phyloP scores from a whole-genome alignment of 2,888 invertebrate genomes.

The Diadegma fenestrale region DNA sequence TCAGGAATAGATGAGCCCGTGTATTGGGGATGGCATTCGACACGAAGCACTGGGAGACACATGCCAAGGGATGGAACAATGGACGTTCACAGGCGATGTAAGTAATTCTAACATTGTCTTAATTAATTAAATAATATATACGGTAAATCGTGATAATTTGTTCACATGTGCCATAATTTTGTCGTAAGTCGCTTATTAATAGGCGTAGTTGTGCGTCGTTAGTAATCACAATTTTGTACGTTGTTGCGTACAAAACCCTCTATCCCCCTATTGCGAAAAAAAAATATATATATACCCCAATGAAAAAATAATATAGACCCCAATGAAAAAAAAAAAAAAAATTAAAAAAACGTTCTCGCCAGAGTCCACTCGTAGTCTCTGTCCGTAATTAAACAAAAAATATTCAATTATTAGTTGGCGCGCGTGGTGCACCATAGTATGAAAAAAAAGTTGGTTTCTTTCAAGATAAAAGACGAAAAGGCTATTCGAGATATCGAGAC shows the following conservation, averaged over 20 bases:
- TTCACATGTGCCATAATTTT: not conserved
- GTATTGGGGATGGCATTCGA: not conserved
- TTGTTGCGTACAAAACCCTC: no score
- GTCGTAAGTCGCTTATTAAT: not conserved
- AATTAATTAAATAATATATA: slow-evolving; percentile 1
- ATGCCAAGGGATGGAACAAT: slow-evolving; percentile 3
- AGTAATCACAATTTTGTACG: not conserved
- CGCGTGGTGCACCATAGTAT: no score
- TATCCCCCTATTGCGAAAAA: no score
- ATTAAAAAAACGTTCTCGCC: no score
- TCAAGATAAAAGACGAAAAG: not conserved
- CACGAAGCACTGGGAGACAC: not conserved
- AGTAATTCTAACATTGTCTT: slow-evolving; percentile 14
- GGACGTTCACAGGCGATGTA: not conserved
- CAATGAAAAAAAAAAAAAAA: no score
- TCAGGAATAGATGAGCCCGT: not conserved
- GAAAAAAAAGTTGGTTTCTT: not conserved
- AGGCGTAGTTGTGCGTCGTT: not conserved
- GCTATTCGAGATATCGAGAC: not conserved
- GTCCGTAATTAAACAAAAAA: no score
- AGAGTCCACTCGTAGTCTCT: no score
- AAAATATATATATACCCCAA: no score
- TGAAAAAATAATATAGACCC: no score
- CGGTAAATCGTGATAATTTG: not conserved
- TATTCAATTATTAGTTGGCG: no score